Evolutionary conservation across 2,113 vertebrate species (phyloP).

Genomic region (Anolis carolinensis): DNA sequence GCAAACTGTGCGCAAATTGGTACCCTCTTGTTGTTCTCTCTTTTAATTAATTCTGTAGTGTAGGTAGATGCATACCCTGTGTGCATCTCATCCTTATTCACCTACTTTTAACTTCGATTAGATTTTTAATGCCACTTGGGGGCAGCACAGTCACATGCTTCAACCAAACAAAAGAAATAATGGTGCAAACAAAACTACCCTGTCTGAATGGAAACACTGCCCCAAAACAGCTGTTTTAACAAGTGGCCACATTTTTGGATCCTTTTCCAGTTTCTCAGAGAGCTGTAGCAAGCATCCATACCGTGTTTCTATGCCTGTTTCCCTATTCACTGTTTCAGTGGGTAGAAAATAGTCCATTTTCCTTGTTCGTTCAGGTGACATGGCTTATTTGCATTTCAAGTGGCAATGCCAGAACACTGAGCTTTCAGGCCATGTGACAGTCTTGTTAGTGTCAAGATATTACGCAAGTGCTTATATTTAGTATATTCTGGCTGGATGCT

Average conservation of each 20-base stretch:
- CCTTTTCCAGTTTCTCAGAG: slow-evolving; percentile 20
- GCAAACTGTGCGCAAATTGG: too few relatives aligned
- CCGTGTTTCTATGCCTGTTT: slow-evolving; percentile 6
- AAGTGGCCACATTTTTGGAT: not conserved
- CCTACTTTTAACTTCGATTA: slow-evolving; percentile 31
- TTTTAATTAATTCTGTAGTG: too few relatives aligned
- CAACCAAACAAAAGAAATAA: slow-evolving; percentile 48
- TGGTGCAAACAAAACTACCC: slow-evolving; percentile 32
- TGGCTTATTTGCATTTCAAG: slow-evolving; percentile 34
- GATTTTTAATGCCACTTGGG: slow-evolving; percentile 59
- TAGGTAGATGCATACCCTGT: too few relatives aligned
- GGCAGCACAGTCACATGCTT: slow-evolving; percentile 60
- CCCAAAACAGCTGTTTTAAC: not conserved
- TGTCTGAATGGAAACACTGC: not conserved
- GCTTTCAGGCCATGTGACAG: not conserved
- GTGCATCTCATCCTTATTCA: slow-evolving; percentile 20
- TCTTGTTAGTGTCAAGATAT: not conserved
- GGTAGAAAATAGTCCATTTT: not conserved
- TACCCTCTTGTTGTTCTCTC: too few relatives aligned
- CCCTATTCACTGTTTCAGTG: slow-evolving; percentile 22
- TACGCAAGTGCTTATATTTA: slow-evolving; percentile 1
- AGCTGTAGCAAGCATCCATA: slow-evolving; percentile 19
- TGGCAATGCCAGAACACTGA: slow-evolving; percentile 11
- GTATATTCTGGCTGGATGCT: slow-evolving; percentile 2
- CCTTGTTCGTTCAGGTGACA: slow-evolving; percentile 20